These are phyloP conservation scores for Drosophila paracracens DNA, from an alignment of 2,888 invertebrate species.

Conservation along the genomic window DNA sequence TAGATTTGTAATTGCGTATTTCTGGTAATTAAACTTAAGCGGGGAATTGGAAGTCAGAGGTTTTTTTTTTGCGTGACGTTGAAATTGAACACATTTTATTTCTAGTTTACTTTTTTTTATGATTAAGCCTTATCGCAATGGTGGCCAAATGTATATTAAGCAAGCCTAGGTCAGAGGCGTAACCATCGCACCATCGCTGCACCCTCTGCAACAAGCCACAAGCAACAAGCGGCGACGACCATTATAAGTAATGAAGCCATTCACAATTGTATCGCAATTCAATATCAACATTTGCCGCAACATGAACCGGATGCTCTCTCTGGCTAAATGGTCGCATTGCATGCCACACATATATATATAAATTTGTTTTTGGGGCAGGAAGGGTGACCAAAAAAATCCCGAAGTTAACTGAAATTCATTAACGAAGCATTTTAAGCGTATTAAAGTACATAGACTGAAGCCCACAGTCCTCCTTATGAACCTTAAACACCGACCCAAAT, in stretches of 20 bases:
- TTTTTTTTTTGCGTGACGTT: slow-evolving; percentile 50
- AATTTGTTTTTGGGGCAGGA: slow-evolving; percentile 6
- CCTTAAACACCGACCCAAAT: slow-evolving; percentile 1
- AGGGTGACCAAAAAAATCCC: not conserved
- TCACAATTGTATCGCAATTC: slow-evolving; percentile 58
- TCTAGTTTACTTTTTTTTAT: slow-evolving; percentile 14
- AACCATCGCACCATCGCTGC: slow-evolving; percentile 23
- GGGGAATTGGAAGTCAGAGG: not conserved
- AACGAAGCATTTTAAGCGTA: slow-evolving; percentile 63
- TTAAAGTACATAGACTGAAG: slow-evolving; percentile 44
- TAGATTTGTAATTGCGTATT: slow-evolving; percentile 21
- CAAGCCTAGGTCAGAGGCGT: slow-evolving; percentile 14
- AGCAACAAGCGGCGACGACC: slow-evolving; percentile 49
- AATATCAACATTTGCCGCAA: slow-evolving; percentile 53
- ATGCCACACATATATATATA: slow-evolving; percentile 52
- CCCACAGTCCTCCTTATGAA: slow-evolving; percentile 27
- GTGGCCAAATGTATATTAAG: slow-evolving; percentile 31
- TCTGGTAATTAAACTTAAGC: not conserved
- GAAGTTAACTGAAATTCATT: slow-evolving; percentile 66
- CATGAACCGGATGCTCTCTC: slow-evolving; percentile 59
- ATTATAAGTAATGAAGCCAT: slow-evolving; percentile 62
- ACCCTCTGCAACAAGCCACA: slow-evolving; percentile 9
- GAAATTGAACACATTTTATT: slow-evolving; percentile 55
- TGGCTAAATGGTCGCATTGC: slow-evolving; percentile 57
- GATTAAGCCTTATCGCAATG: slow-evolving; percentile 37